Conservation (phyloP, 2,113 vertebrate genomes). For the Mustelus asterias region DNA sequence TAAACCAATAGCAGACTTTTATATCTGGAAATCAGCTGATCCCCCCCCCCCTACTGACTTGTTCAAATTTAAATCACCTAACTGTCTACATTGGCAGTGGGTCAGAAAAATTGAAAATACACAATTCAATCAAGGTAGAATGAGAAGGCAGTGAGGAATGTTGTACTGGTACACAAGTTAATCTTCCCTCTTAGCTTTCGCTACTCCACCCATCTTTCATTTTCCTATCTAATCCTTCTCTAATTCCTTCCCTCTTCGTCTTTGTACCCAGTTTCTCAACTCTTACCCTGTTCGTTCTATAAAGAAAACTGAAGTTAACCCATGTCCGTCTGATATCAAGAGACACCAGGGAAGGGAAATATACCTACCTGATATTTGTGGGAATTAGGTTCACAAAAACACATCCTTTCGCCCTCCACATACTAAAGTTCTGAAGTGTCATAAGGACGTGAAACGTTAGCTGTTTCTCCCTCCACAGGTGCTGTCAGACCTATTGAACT, state of each 20-base stretch:
- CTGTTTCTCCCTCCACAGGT: not conserved
- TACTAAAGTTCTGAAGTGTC: no score
- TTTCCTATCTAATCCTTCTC: not conserved
- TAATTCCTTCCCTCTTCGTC: not conserved
- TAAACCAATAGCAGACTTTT: not conserved
- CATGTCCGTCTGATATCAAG: no score
- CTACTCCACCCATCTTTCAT: not conserved
- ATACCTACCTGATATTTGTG: not conserved
- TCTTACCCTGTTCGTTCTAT: not conserved
- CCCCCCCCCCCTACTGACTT: not conserved
- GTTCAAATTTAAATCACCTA: not conserved
- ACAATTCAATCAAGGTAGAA: not conserved
- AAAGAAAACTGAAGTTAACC: not conserved
- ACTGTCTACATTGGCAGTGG: no score
- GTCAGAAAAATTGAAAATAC: not conserved
- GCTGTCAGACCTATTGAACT: not conserved
- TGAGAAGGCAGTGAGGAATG: not conserved
- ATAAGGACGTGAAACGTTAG: no score
- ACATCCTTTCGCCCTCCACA: not conserved
- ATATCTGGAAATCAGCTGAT: not conserved
- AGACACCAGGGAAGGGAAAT: not conserved
- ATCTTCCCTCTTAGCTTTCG: not conserved
- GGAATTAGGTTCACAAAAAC: not conserved
- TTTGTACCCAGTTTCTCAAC: not conserved
- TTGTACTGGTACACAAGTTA: not conserved